These are phyloP conservation scores for Andrena cerasifolii DNA, from an alignment of 1,140 invertebrate genomes.

Conservation along the genomic window DNA sequence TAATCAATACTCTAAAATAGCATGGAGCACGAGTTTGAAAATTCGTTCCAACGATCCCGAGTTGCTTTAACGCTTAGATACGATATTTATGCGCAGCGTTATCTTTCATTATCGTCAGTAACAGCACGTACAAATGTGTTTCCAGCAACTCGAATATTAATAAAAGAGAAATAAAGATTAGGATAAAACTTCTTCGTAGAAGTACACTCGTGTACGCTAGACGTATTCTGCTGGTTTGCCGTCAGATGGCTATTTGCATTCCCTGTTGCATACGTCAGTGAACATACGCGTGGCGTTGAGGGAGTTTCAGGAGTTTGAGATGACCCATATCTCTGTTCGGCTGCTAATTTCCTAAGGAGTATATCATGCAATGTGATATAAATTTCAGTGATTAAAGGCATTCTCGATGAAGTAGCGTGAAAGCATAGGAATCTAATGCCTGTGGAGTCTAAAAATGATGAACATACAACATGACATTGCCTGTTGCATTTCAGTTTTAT, in stretches of 20 bases:
- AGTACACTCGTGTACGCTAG: neutral
- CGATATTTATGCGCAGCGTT: no score
- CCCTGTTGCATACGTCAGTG: constrained; percentile 31
- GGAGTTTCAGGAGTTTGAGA: neutral
- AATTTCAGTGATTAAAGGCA: neutral
- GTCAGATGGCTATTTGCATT: constrained; percentile 28
- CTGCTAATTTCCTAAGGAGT: neutral
- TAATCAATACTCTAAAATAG: constrained; percentile 14
- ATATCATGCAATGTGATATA: neutral
- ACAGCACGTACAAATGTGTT: neutral
- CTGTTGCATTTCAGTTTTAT: constrained; percentile 58
- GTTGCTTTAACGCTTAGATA: neutral
- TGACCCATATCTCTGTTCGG: neutral
- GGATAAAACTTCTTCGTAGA: neutral
- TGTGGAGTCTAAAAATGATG: constrained; percentile 53
- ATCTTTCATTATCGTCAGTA: neutral
- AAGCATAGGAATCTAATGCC: constrained; percentile 38
- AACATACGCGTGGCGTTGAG: constrained; percentile 16
- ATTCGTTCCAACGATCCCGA: neutral
- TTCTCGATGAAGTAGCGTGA: constrained; percentile 1
- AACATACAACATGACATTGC: constrained; percentile 50
- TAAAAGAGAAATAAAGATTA: neutral
- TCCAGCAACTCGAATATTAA: neutral
- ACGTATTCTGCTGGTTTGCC: neutral
- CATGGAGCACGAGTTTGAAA: neutral